Percentiles rank a stretch among this genome's conserved stretches.
phyloP scores from a whole-genome alignment of 2,797 vertebrate genomes.

The Danionella dracula region DNA sequence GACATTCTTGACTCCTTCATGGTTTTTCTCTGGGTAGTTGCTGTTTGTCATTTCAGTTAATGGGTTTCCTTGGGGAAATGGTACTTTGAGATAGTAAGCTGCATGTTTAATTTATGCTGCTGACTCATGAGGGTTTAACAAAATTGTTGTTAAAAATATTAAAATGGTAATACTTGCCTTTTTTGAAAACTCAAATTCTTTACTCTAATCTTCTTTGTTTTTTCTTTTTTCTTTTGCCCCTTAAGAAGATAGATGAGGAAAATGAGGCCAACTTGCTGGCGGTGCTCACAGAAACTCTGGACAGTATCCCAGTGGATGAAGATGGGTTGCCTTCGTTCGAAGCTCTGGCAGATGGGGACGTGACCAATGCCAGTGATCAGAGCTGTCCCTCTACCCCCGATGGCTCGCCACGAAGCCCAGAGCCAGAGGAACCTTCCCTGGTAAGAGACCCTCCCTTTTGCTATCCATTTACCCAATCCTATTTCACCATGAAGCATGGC shows the following conservation, averaged over 20 bases:
- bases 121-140: conserved; percentile 63
- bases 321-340: conserved; percentile 99
- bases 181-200: conserved; percentile 56
- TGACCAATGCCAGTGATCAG: conserved; percentile 92
- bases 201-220: conserved; percentile 48
- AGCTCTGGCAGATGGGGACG: conserved; percentile 97
- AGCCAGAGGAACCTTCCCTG: conserved; percentile 97
- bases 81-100: conserved; percentile 78
- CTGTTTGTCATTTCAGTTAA: conserved; percentile 69
- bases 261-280: conserved; percentile 99
- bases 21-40: conserved; percentile 33
- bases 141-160: too few relatives aligned
- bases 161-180: too few relatives aligned
- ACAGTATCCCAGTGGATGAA: conserved; percentile 99
- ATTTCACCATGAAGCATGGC: conserved; percentile 25
- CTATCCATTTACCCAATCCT: conserved; percentile 21
- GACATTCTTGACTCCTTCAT: conserved; percentile 41
- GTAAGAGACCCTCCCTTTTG: conserved; percentile 70
- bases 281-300: conserved; percentile 97
- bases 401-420: conserved; percentile 86
- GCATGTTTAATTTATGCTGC: conserved; percentile 75
- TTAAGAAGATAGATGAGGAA: conserved; percentile 99
- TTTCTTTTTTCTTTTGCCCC: conserved; percentile 40
- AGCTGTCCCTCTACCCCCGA: conserved; percentile 90
- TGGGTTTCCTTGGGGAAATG: conserved; percentile 71